phyloP scores from a whole-genome alignment of 2,113 vertebrate species.

The Sinocyclocheilus rhinocerous region DNA sequence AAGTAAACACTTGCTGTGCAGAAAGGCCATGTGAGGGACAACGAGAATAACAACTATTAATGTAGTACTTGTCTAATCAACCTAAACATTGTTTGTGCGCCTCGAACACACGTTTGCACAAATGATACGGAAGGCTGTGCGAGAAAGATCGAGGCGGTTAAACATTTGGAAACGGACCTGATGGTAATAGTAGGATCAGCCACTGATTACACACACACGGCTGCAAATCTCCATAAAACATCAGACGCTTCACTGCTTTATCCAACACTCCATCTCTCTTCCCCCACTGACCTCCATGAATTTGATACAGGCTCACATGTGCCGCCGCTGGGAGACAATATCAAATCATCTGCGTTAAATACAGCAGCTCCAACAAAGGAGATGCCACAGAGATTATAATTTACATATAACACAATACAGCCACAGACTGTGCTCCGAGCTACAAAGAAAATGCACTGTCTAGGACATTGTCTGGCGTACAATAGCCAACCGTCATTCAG shows the following conservation, averaged over 20 bases:
- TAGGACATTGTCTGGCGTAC: slow-evolving; percentile 33
- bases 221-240: slow-evolving; percentile 45
- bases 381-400: slow-evolving; percentile 49
- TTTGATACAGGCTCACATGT: slow-evolving; percentile 35
- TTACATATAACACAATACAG: slow-evolving; percentile 41
- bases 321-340: slow-evolving; percentile 42
- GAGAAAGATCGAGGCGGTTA: slow-evolving; percentile 21
- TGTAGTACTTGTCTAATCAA: slow-evolving; percentile 35
- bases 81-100: slow-evolving; percentile 2
- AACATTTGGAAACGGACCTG: slow-evolving; percentile 33
- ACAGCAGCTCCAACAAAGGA: slow-evolving; percentile 49
- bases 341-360: slow-evolving; percentile 38
- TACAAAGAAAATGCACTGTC: slow-evolving; percentile 7
- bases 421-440: slow-evolving; percentile 18
- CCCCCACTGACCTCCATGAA: slow-evolving; percentile 47
- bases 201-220: slow-evolving; percentile 11
- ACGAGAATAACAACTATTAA: slow-evolving; percentile 39
- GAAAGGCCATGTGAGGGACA: neutral
- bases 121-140: neutral
- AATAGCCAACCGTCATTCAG: slow-evolving; percentile 41
- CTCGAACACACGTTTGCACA: slow-evolving; percentile 8
- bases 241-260: slow-evolving; percentile 32
- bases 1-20: neutral
- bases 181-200: slow-evolving; percentile 31
- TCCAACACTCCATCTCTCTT: slow-evolving; percentile 38